Conservation (phyloP, 2,113 vertebrate genomes). For the Peromyscus leucopus region DNA sequence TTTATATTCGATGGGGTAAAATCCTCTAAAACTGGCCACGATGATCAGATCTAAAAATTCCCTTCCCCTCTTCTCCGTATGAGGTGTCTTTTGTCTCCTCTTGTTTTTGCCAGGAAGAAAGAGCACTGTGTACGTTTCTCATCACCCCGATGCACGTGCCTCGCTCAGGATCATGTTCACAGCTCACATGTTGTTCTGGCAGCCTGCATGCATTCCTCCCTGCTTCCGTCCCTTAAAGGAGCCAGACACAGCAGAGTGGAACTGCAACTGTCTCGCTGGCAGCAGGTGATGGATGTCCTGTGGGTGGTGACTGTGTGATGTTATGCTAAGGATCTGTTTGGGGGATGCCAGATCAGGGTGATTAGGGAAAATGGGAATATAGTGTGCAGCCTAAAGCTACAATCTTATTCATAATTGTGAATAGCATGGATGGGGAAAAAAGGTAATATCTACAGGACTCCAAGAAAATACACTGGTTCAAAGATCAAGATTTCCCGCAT, state of each 20-base stretch:
- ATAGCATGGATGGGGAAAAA: not conserved
- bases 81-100: conserved; percentile 61
- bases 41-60: not conserved
- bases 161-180: not conserved
- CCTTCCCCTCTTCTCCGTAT: not conserved
- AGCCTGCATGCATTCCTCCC: conserved; percentile 37
- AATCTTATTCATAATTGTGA: not conserved
- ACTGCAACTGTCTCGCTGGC: accelerated
- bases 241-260: not conserved
- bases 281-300: not conserved
- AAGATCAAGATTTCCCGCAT: conserved; percentile 31
- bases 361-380: not conserved
- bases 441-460: not conserved
- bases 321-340: not conserved
- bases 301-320: not conserved
- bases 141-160: conserved; percentile 48
- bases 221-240: conserved; percentile 74
- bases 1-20: not conserved
- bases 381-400: not conserved
- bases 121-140: conserved; percentile 50
- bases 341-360: not conserved
- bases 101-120: conserved; percentile 78
- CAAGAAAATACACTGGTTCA: not conserved
- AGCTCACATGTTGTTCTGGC: conserved; percentile 74
- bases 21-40: conserved; percentile 29